Base-by-base conservation (phyloP, 2,888 invertebrate species). In the Kuschelorhynchus macadamiae region DNA sequence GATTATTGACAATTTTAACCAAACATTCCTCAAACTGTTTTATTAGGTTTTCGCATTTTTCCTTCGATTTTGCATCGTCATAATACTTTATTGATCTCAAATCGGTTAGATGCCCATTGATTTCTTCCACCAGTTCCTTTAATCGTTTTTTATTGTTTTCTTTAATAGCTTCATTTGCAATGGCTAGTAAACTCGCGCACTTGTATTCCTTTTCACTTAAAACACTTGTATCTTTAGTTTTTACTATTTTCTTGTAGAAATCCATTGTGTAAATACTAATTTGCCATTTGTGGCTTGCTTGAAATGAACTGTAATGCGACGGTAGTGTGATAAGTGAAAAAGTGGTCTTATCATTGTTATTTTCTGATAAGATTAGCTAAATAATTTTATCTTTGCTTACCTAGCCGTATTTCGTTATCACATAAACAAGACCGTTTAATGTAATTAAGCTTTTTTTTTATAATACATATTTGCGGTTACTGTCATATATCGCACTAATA, bases 101-200 rank as follows among this genome's bases (percentile, higher is more conserved):
- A 25, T 71, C 71, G 2, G 44, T 44, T 41, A 71, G 33, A 39
- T 71, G 71, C 7, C 49, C 49, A 44, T 71, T 71, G 14, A 69
- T 61, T 47, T 71, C 71, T 32, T 71, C 68, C 3, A 71, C 53
- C 16, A 71, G 17, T 1, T 62, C 63, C 49, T 63, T 71, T n/a
- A 71, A n/a, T 0, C 12, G 8, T 47, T 59, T 69, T 33, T 63
- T 57, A 25, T 66, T 69, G 47, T 66, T 63, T 44, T 69, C 68
- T 47, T 59, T 66, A 3, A 71, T 49, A 20, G 63, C 62, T 32
- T 61, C 61, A 18, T 55, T 69, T 18, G 42, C 52, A 9, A 67
- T 68, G 44, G 72, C 71, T 65, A 67, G 69, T 41, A 72, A 65
- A 69, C 71, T 69, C 7, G 16, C 67, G 30, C 62, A 69, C 36